phyloP scores from a whole-genome alignment of 92 coral and sea anemone species.

The Plumapathes pennacea region DNA sequence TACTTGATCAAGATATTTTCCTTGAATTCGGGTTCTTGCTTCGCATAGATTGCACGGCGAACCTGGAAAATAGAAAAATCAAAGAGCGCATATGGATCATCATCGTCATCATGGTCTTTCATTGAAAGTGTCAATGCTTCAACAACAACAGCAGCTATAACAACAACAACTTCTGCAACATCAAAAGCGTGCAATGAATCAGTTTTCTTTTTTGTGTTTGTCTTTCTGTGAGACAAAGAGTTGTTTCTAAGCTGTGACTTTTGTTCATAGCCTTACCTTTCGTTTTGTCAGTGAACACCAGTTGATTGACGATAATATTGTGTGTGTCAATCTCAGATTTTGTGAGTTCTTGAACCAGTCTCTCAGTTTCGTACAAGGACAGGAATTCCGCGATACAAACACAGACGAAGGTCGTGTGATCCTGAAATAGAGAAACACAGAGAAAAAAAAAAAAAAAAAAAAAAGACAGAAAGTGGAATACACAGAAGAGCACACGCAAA shows the following conservation, averaged over 20 bases:
- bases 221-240: background rate
- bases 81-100: no score
- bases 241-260: no score
- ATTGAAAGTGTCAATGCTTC: background rate
- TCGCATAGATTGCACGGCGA: conserved; percentile 71
- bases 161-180: no score
- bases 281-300: conserved; percentile 61
- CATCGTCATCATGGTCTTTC: background rate
- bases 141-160: background rate
- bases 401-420: conserved; percentile 95
- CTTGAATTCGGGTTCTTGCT: conserved; percentile 84
- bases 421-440: conserved; percentile 50
- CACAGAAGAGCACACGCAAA: no score
- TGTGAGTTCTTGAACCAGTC: conserved; percentile 88
- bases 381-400: conserved; percentile 96
- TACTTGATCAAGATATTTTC: conserved; percentile 95
- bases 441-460: no score
- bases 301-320: conserved; percentile 95
- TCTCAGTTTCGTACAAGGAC: conserved; percentile 92
- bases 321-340: conserved; percentile 96
- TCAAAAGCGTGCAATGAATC: no score
- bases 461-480: no score
- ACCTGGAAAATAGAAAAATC: conserved; percentile 1
- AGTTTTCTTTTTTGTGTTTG: no score
- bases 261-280: conserved; percentile 9